Percentiles rank a stretch among this genome's conserved stretches.
These are phyloP conservation scores for Cassiopea andromeda DNA, from an alignment of 30 jellyfish, hydroid and myxozoan species.

Conservation along the genomic window DNA sequence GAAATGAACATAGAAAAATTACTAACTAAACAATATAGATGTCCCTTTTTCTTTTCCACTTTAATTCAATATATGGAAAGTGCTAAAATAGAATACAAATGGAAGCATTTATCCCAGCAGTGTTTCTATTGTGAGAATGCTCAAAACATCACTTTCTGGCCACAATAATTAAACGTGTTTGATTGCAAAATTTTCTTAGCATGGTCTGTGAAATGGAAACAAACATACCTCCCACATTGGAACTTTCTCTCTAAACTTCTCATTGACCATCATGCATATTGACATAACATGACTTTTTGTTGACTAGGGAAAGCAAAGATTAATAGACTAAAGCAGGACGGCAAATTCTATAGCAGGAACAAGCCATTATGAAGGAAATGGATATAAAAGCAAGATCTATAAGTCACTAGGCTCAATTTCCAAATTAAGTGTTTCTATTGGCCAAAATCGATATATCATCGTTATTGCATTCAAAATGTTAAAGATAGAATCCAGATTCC, in stretches of 20 bases:
- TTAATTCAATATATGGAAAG: background rate
- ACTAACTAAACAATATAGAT: background rate
- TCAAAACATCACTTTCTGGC: too few species aligned
- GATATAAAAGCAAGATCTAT: background rate
- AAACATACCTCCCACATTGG: slow-evolving; percentile 98
- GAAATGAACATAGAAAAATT: background rate
- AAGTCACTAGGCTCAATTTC: too few species aligned
- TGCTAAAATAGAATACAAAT: background rate
- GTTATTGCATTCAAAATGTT: too few species aligned
- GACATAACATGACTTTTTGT: slow-evolving; percentile 92
- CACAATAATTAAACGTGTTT: too few species aligned
- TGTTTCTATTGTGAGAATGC: too few species aligned
- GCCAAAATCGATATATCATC: too few species aligned
- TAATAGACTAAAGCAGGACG: background rate
- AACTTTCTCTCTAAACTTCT: slow-evolving; percentile 88
- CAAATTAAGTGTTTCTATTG: too few species aligned
- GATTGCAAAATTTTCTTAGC: too few species aligned
- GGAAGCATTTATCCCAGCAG: too few species aligned
- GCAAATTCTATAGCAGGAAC: too few species aligned
- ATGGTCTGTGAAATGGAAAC: background rate
- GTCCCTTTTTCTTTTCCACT: background rate
- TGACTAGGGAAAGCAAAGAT: slow-evolving; percentile 44
- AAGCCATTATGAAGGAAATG: background rate
- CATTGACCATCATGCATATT: slow-evolving; percentile 88
- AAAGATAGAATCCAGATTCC: too few species aligned